Evolutionary conservation across 1,140 invertebrate genomes (phyloP), one percentile per base, ranked within the genome.

Genomic region (Teleogryllus occipitalis): DNA sequence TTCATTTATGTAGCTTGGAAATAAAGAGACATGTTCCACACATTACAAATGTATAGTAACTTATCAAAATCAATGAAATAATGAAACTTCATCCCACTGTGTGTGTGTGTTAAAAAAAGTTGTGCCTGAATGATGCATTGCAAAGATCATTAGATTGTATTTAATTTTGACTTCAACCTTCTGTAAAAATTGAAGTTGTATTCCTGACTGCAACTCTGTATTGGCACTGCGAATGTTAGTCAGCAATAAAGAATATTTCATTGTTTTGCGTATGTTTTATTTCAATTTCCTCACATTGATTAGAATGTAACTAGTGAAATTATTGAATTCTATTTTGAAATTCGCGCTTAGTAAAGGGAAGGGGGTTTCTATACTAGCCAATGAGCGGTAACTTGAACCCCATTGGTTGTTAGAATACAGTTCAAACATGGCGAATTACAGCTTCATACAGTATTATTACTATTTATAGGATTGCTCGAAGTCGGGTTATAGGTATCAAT

Each of bases 1-100:
- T 77, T 48, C 39, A 48, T 77, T 77, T 47, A 77, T 48, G 76
- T 77, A 77, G 76, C 39, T n/a, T 77, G 39, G 48, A 46, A 76
- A 76, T 47, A 18, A n/a, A 18, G 54, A 65, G 54, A 65, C 54
- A 14, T 65, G 54, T 65, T 7, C 54, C 54, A 65, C 27, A 39
- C 27, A 65, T 18, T 65, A 14, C 54, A 65, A 65, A 65, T 65
- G 54, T 65, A 65, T 65, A 65, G 54, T 65, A 65, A 65, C 54
- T 65, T 65, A 65, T 65, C 27, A 65, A 65, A 65, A 14, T 65
- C 18, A 65, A 65, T 14, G 54, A 65, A 14, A 65, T 18, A 65
- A 14, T 65, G 18, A 65, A 65, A 65, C 10, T 18, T 65, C 10
- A 14, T 39, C 27, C 27, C 18, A 65, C 10, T 65, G 2, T 65